Base-by-base conservation (phyloP, 92 coral and sea anemone genomes). In the Galaxea fascicularis region DNA sequence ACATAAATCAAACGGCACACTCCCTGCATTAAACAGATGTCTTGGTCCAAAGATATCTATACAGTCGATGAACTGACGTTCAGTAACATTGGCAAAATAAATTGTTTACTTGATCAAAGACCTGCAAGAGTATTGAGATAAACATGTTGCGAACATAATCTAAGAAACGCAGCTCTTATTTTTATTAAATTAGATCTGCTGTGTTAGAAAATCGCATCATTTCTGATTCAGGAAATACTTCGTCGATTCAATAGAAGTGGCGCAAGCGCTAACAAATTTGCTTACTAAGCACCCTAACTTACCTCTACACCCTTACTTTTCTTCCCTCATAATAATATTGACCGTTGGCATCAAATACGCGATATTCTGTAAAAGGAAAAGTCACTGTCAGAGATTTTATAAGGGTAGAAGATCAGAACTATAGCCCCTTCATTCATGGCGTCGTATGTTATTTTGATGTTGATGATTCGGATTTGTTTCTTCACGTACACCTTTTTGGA, bases 291-390 rank as follows among this genome's bases (percentile, higher is more conserved):
- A 18, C 7, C 10, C 4, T 3, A 1, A 18, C 83, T 64, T 78
- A 78, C 83, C 4, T 46, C 22, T 66, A 79, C 0, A 79, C 75
- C 46, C 66, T 41, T 4, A 79, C 84, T 29, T n/a, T 79, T 21
- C 52, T 52, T n/a, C 84, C 84, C 0, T 79, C 84, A 24, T 51
- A 79, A 13, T 79, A 0, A 65, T 10, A 79, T 26, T 51, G 22
- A 1, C 84, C 75, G 73, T 65, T 49, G 30, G 83, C 83, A 54
- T 66, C 84, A n/a, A n/a, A n/a, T 8, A 79, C 17, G 17, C 20
- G 22, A 29, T 51, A 79, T 65, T 79, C 84, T 79, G 49, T 4
- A 44, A 51, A 27, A 10, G 7, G 18, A 71, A 29, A 10, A 44
- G 0, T 30, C 26, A 3, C 6, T 18, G 17, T 28, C 26, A 17